phyloP scores from a whole-genome alignment of 2,113 vertebrate species.

The Pachypanchax playfairii region DNA sequence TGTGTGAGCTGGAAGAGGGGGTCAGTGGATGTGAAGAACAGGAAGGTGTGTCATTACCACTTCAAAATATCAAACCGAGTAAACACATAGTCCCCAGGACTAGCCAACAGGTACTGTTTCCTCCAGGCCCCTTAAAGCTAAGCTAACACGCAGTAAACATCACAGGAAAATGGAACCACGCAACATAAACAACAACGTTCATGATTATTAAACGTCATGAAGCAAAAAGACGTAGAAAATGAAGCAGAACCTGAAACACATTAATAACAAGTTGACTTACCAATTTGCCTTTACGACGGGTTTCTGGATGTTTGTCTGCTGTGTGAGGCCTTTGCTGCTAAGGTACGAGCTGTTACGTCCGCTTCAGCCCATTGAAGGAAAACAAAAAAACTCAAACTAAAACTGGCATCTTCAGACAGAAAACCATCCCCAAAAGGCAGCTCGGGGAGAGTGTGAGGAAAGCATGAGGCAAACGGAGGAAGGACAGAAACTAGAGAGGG shows the following conservation, averaged over 20 bases:
- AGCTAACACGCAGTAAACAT: conserved; percentile 27
- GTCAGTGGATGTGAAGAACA: conserved; percentile 47
- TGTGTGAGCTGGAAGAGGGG: conserved; percentile 6
- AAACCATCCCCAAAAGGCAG: conserved; percentile 42
- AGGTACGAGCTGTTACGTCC: conserved; percentile 57
- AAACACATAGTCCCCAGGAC: conserved; percentile 46
- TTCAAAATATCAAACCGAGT: conserved; percentile 33
- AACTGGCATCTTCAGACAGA: conserved; percentile 58
- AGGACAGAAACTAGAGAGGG: conserved; percentile 26
- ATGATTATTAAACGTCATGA: not conserved
- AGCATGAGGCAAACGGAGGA: conserved; percentile 55
- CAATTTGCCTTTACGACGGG: conserved; percentile 52
- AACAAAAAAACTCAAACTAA: conserved; percentile 20
- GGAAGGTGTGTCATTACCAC: conserved; percentile 55
- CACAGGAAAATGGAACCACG: not conserved
- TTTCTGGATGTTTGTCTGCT: conserved; percentile 57
- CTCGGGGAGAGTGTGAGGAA: conserved; percentile 29
- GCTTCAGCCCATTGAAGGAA: conserved; percentile 53
- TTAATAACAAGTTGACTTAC: conserved; percentile 66
- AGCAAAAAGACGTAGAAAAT: conserved; percentile 18
- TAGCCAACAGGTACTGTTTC: conserved; percentile 45
- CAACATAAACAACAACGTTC: not conserved
- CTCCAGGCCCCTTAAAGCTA: conserved; percentile 29
- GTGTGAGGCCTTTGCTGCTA: conserved; percentile 58
- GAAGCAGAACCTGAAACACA: conserved; percentile 19